phyloP scores from a whole-genome alignment of 2,797 vertebrate genomes.

The Phoebastria nigripes region DNA sequence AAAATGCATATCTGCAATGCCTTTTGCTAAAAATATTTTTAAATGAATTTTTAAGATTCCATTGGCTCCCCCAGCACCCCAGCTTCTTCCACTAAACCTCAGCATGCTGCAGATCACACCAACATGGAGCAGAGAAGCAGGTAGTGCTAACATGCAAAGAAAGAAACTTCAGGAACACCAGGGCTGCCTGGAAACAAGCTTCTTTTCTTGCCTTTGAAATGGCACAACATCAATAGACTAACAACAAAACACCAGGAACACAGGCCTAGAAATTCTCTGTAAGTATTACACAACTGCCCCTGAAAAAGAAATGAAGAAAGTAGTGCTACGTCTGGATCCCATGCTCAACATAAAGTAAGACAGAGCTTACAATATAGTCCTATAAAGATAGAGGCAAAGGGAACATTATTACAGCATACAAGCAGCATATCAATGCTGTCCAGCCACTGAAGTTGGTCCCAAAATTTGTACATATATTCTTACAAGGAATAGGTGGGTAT shows the following conservation, averaged over 20 bases:
- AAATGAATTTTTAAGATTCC: not conserved
- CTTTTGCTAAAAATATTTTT: not conserved
- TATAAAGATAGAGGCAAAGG: not conserved
- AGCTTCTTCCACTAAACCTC: not conserved
- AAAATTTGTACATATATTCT: not conserved
- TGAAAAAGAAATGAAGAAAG: not conserved
- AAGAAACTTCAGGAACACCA: not conserved
- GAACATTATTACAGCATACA: not conserved
- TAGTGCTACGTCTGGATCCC: not conserved
- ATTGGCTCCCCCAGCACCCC: not conserved
- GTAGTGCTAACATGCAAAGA: not conserved
- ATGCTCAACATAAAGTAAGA: not conserved
- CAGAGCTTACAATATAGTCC: not conserved
- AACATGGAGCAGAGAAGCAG: not conserved
- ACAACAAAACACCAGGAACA: slow-evolving; percentile 20
- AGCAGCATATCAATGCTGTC: not conserved
- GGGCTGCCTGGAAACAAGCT: slow-evolving; percentile 13
- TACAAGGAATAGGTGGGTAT: not conserved
- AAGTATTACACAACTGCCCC: slow-evolving; percentile 1
- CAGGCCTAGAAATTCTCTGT: not conserved
- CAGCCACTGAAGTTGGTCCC: not conserved
- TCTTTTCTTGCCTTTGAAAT: slow-evolving; percentile 22
- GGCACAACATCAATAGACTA: not conserved
- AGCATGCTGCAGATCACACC: not conserved
- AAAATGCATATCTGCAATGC: not conserved